phyloP scores from a whole-genome alignment of 2,888 invertebrate genomes.

The Sarcophaga carnaria region DNA sequence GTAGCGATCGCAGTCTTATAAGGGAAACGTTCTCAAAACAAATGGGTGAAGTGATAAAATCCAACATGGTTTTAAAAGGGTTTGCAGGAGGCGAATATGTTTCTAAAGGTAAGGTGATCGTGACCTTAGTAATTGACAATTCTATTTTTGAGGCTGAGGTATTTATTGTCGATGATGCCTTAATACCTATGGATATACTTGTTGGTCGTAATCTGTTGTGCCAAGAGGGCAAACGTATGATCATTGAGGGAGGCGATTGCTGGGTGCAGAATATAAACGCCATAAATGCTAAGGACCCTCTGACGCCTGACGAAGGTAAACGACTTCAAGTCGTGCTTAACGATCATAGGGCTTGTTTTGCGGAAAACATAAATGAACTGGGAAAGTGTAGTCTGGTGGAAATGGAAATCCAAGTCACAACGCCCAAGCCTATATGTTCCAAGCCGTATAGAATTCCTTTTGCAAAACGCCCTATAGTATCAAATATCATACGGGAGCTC shows the following conservation, averaged over 20 bases:
- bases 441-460: no score
- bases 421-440: no score
- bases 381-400: no score
- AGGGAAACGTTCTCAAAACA: slow-evolving; percentile 1
- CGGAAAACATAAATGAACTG: no score
- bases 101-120: slow-evolving; percentile 47
- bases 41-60: not conserved
- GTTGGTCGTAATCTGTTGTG: slow-evolving; percentile 22
- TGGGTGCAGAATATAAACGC: not conserved
- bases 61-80: slow-evolving; percentile 4
- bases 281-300: not conserved
- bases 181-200: not conserved
- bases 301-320: no score
- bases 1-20: slow-evolving; percentile 20
- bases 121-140: slow-evolving; percentile 44
- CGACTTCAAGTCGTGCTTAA: no score
- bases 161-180: not conserved
- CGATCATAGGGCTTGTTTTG: no score
- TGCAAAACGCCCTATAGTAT: no score
- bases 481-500: no score
- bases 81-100: slow-evolving; percentile 36
- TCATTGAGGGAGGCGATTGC: slow-evolving; percentile 53
- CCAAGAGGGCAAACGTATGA: not conserved
- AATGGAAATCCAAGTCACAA: no score
- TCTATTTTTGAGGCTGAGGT: not conserved